Base-by-base conservation (phyloP, 2,888 invertebrate species). In the Stenchaetothrips biformis region DNA sequence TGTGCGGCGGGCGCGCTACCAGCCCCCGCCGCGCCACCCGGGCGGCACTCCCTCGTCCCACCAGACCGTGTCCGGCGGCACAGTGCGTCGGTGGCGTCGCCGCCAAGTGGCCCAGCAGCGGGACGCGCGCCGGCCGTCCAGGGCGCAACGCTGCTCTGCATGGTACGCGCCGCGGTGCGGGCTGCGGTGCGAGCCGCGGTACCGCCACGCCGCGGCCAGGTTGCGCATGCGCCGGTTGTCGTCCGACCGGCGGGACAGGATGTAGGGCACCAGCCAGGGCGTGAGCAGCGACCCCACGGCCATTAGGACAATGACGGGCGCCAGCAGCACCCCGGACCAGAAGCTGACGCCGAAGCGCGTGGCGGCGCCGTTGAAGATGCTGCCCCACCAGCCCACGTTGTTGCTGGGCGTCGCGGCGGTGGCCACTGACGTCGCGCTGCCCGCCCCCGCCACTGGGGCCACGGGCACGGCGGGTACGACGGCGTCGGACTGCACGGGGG, bases 211-310 rank as follows among this genome's bases (percentile, higher is more conserved):
- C 37, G 37, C 37, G 37, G 37, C 37, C 25, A 74, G 67, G 67
- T 11, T 25, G 67, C 67, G 37, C 37, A 37, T 37, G 37, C 37
- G 37, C 37, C 37, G 67, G 67, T 74, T 8, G 25, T 74, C 67
- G 67, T 74, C 67, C 9, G 67, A 74, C 7, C 67, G 67, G 21
- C 67, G 67, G 9, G 67, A 74, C 67, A 74, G 67, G 67, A 74
- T 74, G 67, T 74, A 74, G 21, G 67, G 67, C 67, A 74, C 67
- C 21, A 74, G 67, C 67, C 67, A 74, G 67, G 67, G 67, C 67
- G 67, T 74, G 67, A 74, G 67, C 67, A 74, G 67, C 25, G 67
- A 74, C 21, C 67, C 67, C 67, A 74, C 67, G 21, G 67, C 67
- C 67, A 74, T 74, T 25, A 74, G 67, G 21, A 74, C 67, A 25